phyloP scores from a whole-genome alignment of 1,140 invertebrate species.

The Laupala kohalensis region DNA sequence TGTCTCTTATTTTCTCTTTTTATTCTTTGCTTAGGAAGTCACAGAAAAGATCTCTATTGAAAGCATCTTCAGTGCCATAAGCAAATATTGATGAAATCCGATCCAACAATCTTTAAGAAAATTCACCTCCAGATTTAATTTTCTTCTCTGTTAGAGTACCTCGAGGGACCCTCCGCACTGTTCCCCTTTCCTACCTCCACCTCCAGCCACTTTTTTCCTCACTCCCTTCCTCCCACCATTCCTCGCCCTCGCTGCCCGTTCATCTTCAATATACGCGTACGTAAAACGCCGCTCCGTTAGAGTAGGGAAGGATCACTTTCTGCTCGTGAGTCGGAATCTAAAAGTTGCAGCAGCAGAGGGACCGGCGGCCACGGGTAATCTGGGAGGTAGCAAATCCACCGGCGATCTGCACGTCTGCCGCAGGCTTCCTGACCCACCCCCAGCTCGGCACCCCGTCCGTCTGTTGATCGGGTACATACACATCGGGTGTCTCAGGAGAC shows the following conservation, averaged over 20 bases:
- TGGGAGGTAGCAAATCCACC: background rate
- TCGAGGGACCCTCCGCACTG: background rate
- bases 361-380: background rate
- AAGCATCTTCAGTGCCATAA: background rate
- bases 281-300: background rate
- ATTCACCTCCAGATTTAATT: background rate
- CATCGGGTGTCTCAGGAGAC: background rate
- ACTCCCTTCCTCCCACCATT: background rate
- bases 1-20: no score
- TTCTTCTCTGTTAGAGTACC: background rate
- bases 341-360: background rate
- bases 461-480: background rate
- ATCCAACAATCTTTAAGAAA: background rate
- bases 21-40: background rate
- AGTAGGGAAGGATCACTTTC: background rate
- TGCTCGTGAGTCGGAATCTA: background rate
- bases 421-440: background rate
- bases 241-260: background rate
- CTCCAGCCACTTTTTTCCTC: background rate
- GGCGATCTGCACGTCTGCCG: no score
- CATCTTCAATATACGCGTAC: background rate
- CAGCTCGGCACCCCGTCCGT: no score
- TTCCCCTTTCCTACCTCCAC: no score
- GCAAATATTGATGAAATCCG: background rate
- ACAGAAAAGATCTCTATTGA: background rate